Conservation (phyloP, 2,888 invertebrate genomes). For the Sinodicranocentrus sp. region DNA sequence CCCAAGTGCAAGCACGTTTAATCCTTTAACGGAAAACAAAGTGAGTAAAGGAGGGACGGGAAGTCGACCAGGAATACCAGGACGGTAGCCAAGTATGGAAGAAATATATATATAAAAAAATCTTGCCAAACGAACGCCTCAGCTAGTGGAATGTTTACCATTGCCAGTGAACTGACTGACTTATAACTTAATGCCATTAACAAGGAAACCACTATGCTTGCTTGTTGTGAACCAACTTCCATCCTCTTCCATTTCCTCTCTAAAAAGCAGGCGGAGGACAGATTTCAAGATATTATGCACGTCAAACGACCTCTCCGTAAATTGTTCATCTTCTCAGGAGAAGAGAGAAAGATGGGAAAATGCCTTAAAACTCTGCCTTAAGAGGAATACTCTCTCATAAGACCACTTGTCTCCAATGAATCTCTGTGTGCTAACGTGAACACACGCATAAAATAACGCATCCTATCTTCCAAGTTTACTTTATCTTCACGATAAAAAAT, state of each 20-base stretch:
- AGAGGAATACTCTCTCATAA: background rate
- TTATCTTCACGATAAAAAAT: slow-evolving; percentile 30
- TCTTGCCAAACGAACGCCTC: slow-evolving; percentile 8
- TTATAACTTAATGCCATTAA: slow-evolving; percentile 18
- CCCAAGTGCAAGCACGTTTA: slow-evolving; percentile 24
- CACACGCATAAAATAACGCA: background rate
- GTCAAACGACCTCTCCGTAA: slow-evolving; percentile 8
- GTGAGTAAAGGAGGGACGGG: background rate
- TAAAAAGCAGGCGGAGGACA: background rate
- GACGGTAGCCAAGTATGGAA: slow-evolving; percentile 5
- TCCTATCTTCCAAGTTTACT: background rate
- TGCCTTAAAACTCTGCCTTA: slow-evolving; percentile 7
- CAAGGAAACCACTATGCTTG: slow-evolving; percentile 9
- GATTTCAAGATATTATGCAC: slow-evolving; percentile 17
- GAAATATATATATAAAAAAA: slow-evolving; percentile 11
- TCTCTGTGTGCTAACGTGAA: slow-evolving; percentile 8
- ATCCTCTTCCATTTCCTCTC: too few relatives aligned
- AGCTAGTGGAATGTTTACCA: slow-evolving; percentile 9
- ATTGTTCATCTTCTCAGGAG: background rate
- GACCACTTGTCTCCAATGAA: slow-evolving; percentile 25
- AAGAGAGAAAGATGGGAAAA: slow-evolving; percentile 17
- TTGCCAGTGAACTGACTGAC: slow-evolving; percentile 7
- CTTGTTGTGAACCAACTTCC: background rate
- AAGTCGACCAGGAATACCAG: background rate
- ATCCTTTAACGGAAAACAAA: slow-evolving; percentile 16